A percentile compares a stretch with the other conserved stretches of the same genome.
These are phyloP conservation scores for Sebastes kiyomatsui DNA, from an alignment of 2,797 vertebrate species.

Conservation along the genomic window DNA sequence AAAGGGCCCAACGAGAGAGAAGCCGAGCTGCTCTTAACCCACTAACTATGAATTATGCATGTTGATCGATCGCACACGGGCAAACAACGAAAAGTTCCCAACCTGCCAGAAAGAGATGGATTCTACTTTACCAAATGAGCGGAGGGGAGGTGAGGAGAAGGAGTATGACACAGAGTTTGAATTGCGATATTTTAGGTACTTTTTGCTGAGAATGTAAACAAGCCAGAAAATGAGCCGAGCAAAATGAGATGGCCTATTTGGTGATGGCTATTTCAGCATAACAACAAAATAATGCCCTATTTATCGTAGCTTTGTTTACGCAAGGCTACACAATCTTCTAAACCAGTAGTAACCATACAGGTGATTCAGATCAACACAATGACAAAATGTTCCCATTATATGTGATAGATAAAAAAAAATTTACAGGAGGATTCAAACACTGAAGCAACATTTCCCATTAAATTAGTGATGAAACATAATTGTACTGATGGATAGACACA, in stretches of 20 bases:
- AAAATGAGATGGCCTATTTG: not conserved
- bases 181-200: conserved; percentile 35
- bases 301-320: not conserved
- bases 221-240: not conserved
- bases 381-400: not conserved
- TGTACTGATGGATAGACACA: not conserved
- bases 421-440: not conserved
- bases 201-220: conserved; percentile 34
- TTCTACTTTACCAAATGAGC: conserved; percentile 53
- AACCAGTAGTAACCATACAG: not conserved
- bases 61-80: conserved; percentile 74
- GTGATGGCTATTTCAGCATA: conserved; percentile 6
- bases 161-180: conserved; percentile 22
- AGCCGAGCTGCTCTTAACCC: conserved; percentile 65
- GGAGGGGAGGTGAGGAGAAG: conserved; percentile 5
- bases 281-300: not conserved
- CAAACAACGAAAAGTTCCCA: conserved; percentile 74
- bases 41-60: conserved; percentile 81
- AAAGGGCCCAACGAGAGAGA: conserved; percentile 57
- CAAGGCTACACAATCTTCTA: not conserved
- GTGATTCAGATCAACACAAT: not conserved
- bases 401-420: not conserved
- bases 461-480: not conserved
- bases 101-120: conserved; percentile 72
- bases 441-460: not conserved